Evolutionary conservation across 1,140 invertebrate species (phyloP), one percentile per base, ranked within the genome.

Genomic region (Aphaenogaster floridana): DNA sequence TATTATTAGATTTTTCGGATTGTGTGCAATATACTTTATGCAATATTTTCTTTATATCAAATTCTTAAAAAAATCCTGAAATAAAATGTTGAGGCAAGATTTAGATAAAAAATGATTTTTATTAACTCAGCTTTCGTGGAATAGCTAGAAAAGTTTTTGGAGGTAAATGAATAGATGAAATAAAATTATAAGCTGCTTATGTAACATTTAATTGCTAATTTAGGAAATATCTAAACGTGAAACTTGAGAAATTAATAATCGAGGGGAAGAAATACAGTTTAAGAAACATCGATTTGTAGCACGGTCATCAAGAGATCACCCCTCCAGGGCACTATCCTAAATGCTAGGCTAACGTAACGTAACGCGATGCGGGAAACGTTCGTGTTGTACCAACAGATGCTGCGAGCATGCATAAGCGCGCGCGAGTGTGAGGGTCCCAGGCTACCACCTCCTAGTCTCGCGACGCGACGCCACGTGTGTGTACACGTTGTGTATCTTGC

Each of bases 331-430:
- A 42, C 21, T 79, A n/a, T 11, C 42, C 77, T 79, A 79, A 79
- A 79, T 66, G 45, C 42, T 66, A 66, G 28, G 28, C 57, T 80
- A 88, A 89, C 87, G 86, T 92, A 92, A 91, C 89, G 87, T 90
- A 90, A 91, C 91, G 88, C 88, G 91, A 93, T 90, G 92, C 89
- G 79, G 84, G 72, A 87, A 89, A 93, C 91, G 91, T 93, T 66
- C 87, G 90, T 93, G 92, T 93, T 93, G 93, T 93, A 92, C 87
- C 91, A 92, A 92, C 93, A 93, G 92, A 93, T 93, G 93, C 92
- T 93, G 89, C 86, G 88, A 89, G 90, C 92, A 92, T 93, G 90
- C 92, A 91, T 92, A 93, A 93, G 89, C 90, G 86, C 78, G 81
- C 57, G 76, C 50, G 50, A 45, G 66, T 15, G 66, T 17, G 77